These are phyloP conservation scores for Psephotus haematonotus DNA, from an alignment of 2,113 vertebrate genomes.

Conservation along the genomic window DNA sequence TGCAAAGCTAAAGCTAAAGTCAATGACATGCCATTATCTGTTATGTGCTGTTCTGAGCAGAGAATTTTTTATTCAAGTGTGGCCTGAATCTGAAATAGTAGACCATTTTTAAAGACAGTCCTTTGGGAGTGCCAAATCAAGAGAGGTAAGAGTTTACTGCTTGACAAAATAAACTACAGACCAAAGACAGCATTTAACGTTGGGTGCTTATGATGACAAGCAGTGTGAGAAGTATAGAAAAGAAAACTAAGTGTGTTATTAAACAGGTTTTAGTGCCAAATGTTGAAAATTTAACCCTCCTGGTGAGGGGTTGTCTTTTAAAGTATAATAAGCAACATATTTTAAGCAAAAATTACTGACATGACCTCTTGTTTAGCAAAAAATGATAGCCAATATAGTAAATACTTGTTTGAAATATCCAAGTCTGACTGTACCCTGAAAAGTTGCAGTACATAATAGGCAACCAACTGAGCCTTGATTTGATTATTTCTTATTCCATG, in stretches of 20 bases:
- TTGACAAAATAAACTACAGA: background rate
- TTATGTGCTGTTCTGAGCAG: background rate
- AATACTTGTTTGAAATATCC: background rate
- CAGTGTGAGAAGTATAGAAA: background rate
- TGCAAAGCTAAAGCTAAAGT: background rate
- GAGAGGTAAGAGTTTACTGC: background rate
- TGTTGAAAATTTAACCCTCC: background rate
- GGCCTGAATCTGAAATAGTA: background rate
- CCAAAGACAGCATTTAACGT: background rate
- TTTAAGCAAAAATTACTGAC: background rate
- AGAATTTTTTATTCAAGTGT: background rate
- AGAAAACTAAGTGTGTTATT: background rate
- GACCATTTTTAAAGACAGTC: background rate
- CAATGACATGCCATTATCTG: background rate
- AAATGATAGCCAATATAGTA: background rate
- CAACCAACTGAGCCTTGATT: background rate
- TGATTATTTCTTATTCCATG: background rate
- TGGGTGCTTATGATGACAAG: background rate
- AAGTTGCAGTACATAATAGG: background rate
- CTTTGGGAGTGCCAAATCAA: constrained; percentile 6
- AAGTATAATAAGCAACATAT: background rate
- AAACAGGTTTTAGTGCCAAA: background rate
- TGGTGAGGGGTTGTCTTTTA: background rate
- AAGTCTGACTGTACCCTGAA: background rate
- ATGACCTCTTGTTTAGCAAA: background rate